phyloP scores from a whole-genome alignment of 2,113 vertebrate genomes.

The Osmerus eperlanus region DNA sequence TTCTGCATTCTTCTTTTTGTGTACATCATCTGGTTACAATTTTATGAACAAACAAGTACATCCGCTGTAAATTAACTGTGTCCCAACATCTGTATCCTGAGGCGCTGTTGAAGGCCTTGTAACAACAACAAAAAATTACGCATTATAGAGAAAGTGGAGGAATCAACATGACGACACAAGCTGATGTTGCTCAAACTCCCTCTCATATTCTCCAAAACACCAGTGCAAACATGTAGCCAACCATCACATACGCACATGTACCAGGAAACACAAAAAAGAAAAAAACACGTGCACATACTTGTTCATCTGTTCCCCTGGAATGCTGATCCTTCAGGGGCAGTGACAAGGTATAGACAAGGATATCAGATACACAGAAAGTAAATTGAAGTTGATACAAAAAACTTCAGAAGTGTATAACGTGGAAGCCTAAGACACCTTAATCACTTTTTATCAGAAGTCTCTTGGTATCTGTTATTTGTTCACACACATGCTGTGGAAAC shows the following conservation, averaged over 20 bases:
- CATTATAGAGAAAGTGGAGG: constrained; percentile 15
- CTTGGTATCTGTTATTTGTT: too few relatives aligned
- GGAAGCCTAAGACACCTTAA: too few relatives aligned
- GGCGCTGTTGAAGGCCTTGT: neutral
- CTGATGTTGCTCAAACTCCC: constrained; percentile 22
- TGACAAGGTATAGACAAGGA: too few relatives aligned
- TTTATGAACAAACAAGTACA: neutral
- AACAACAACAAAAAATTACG: too few relatives aligned
- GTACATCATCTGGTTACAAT: too few relatives aligned
- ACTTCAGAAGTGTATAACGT: too few relatives aligned
- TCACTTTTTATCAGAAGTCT: too few relatives aligned
- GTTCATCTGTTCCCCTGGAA: neutral
- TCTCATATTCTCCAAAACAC: constrained; percentile 1
- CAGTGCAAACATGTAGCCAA: constrained; percentile 23
- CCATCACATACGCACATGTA: neutral
- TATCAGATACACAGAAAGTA: too few relatives aligned
- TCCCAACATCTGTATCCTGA: neutral
- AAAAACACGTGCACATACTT: constrained; percentile 18
- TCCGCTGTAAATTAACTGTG: neutral
- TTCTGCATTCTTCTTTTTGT: too few relatives aligned
- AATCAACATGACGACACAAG: constrained; percentile 8
- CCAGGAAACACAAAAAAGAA: neutral
- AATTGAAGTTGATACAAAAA: too few relatives aligned
- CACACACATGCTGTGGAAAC: too few relatives aligned
- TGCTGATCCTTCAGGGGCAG: too few relatives aligned